These are phyloP conservation scores for Poeciliopsis prolifica DNA, from an alignment of 2,113 vertebrate species.

Conservation along the genomic window DNA sequence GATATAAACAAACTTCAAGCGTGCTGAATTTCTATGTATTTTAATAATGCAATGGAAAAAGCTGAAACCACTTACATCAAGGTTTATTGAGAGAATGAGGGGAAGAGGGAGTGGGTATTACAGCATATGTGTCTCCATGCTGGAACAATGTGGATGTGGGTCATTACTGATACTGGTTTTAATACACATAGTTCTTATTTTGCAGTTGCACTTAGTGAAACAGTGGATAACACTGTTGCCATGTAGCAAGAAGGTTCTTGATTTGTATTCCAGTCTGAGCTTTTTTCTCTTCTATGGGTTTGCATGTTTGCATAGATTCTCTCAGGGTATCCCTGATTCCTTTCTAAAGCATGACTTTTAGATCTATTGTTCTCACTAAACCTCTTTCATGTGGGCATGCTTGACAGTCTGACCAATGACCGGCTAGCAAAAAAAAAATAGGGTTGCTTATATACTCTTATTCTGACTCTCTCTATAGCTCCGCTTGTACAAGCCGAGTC, in stretches of 20 bases:
- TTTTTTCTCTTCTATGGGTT: not conserved
- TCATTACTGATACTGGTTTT: conserved; percentile 2
- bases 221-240: not conserved
- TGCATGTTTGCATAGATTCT: not conserved
- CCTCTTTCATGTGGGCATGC: not conserved
- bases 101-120: not conserved
- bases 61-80: not conserved
- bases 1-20: conserved; percentile 1
- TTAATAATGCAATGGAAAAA: not conserved
- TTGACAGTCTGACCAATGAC: not conserved
- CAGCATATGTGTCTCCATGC: not conserved
- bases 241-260: not conserved
- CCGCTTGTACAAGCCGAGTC: not conserved
- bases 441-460: not conserved
- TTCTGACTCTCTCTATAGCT: not conserved
- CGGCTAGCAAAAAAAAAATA: not conserved
- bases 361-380: not conserved
- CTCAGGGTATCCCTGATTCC: not conserved
- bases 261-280: not conserved
- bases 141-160: not conserved
- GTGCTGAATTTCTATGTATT: not conserved
- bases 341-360: not conserved
- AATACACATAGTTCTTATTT: not conserved
- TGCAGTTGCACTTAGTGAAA: not conserved
- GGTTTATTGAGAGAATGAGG: not conserved